Evolutionary conservation across 92 coral and sea anemone species (phyloP).

Genomic region (Micromussa lordhowensis): DNA sequence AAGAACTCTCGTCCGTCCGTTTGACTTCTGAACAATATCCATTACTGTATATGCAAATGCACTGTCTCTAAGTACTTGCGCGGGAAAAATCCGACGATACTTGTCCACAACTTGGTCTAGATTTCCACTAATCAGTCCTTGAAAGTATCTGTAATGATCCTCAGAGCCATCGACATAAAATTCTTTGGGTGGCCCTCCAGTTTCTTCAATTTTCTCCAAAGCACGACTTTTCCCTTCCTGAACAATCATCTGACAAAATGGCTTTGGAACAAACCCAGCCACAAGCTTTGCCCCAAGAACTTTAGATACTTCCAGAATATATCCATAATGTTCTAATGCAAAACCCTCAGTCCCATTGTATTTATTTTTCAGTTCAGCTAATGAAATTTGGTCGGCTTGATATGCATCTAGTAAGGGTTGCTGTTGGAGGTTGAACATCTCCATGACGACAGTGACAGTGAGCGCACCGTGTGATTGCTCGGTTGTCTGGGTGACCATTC

Average conservation of each 20-base stretch:
- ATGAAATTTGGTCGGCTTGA: constrained; percentile 64
- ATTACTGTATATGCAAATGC: constrained; percentile 72
- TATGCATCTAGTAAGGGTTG: constrained; percentile 78
- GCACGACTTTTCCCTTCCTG: constrained; percentile 64
- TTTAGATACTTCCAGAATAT: constrained; percentile 72
- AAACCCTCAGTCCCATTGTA: constrained; percentile 82
- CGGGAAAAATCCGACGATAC: constrained; percentile 82
- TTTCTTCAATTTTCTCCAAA: constrained; percentile 52
- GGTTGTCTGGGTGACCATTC: constrained; percentile 74
- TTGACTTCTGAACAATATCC: constrained; percentile 54
- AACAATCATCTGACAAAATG: constrained; percentile 64
- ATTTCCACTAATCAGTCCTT: constrained; percentile 83
- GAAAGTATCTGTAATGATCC: constrained; percentile 78
- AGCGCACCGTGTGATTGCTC: constrained; percentile 15
- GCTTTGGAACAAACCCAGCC: constrained; percentile 80
- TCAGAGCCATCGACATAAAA: constrained; percentile 81
- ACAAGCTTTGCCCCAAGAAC: constrained; percentile 66
- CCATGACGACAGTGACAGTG: constrained; percentile 63
- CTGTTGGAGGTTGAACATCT: constrained; percentile 85
- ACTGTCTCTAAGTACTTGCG: constrained; percentile 81
- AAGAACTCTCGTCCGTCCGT: constrained; percentile 62
- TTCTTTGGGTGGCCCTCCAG: constrained; percentile 64
- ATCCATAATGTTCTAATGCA: constrained; percentile 72
- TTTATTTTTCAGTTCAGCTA: constrained; percentile 63
- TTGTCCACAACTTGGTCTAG: constrained; percentile 63